Evolutionary conservation across 2,888 invertebrate genomes (phyloP), one percentile per base, ranked within the genome.

Genomic region (Drosophila nigricruria): DNA sequence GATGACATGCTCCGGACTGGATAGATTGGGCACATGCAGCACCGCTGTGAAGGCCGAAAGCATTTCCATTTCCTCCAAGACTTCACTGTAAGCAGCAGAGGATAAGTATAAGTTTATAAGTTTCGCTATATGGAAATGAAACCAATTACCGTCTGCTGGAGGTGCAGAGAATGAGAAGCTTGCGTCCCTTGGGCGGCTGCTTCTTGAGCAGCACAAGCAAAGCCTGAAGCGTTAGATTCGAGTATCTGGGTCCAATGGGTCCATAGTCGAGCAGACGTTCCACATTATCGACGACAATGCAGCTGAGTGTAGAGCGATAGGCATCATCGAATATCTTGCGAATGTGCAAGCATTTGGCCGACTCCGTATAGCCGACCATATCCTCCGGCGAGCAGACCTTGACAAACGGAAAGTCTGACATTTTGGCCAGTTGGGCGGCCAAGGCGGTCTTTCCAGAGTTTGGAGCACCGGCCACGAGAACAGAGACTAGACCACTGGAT

Each of bases 261-360:
- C 98, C 98, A 93, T 99, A 99, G 94, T 99, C 99, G 83, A 99
- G 93, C 50, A 99, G 94, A 81, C 99, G 96, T 93, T 99, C 99
- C 88, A 99, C 97, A 93, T 99, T 98, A 93, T 99, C 99, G 57
- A 99, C 97, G 73, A 99, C 94, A 91, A 99, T 97, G 93, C 99
- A 98, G 82, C 99, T 99, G 72, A 99, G 94, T 38, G 96, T 96
- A 0, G 99, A 99, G 91, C 99, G 97, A 94, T 99, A 99, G 0
- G 99, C 99, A 93, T 99, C 99, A 93, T 99, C 99, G 93, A 99
- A 99, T 70, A 98, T 95, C 97, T 99, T 99, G 88, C 98, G 95
- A 81, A 99, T 98, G 80, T 96, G 95, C 90, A 98, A 94, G 93
- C 99, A 99, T 93, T 99, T 99, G 34, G 99, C 97, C 6, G 97